Conservation (phyloP, 1,140 invertebrate genomes). For the Diachasma alloeum region DNA sequence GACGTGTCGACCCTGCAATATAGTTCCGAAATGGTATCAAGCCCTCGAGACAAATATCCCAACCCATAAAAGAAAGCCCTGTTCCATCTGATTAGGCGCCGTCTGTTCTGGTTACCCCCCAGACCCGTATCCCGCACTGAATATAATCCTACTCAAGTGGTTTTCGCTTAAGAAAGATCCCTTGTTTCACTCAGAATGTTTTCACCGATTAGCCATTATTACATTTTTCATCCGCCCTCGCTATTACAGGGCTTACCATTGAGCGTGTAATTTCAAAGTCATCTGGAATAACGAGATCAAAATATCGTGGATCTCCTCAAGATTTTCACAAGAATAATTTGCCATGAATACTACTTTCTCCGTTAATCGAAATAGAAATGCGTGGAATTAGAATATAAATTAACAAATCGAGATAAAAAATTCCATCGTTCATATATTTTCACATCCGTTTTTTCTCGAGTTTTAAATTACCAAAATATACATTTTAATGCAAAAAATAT, state of each 20-base stretch:
- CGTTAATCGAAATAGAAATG: too few relatives aligned
- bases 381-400: too few relatives aligned
- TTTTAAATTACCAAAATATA: too few relatives aligned
- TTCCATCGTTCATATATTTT: too few relatives aligned
- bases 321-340: too few relatives aligned
- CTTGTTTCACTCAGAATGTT: conserved; percentile 2
- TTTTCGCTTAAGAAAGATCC: conserved; percentile 27
- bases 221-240: not conserved
- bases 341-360: too few relatives aligned
- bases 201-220: conserved; percentile 22
- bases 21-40: not conserved
- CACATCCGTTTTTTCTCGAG: too few relatives aligned
- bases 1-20: too few relatives aligned
- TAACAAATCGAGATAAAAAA: too few relatives aligned
- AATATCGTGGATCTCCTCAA: too few relatives aligned
- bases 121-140: conserved; percentile 21
- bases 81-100: conserved; percentile 38
- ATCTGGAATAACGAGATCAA: not conserved
- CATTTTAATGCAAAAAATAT: too few relatives aligned
- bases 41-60: not conserved
- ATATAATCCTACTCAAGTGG: conserved; percentile 20
- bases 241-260: not conserved
- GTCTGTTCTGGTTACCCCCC: conserved; percentile 39
- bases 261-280: not conserved
- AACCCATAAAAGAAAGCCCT: not conserved